Percentiles rank a stretch among this genome's conserved stretches.
Conservation (phyloP, 2,888 invertebrate genomes). For the Aporophyla nigra region DNA sequence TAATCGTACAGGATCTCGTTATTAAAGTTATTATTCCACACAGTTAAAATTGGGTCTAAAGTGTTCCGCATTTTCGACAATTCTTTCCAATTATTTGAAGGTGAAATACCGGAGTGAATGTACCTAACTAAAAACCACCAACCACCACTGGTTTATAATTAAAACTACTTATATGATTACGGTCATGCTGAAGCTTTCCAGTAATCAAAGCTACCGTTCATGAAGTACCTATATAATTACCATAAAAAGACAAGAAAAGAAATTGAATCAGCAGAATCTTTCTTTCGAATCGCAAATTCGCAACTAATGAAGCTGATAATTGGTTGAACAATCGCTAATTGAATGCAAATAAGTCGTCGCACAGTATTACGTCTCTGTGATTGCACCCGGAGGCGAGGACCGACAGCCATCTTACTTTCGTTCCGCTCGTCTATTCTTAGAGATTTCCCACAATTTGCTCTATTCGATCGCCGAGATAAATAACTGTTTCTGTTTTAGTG, state of each 20-base stretch:
- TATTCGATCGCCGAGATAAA: constrained; percentile 76
- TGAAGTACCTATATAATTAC: neutral
- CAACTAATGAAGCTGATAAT: constrained; percentile 43
- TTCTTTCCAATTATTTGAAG: constrained; percentile 43
- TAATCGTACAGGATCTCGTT: constrained; percentile 75
- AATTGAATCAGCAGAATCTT: constrained; percentile 23
- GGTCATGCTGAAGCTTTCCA: neutral
- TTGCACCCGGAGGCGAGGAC: constrained; percentile 68
- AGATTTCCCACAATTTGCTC: constrained; percentile 84
- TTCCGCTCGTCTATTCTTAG: constrained; percentile 83
- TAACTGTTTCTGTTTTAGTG: constrained; percentile 59
- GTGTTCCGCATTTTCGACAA: constrained; percentile 59
- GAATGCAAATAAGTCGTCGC: constrained; percentile 59
- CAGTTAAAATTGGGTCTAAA: constrained; percentile 52
- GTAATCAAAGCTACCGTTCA: neutral
- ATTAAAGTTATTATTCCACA: constrained; percentile 66
- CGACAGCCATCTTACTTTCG: constrained; percentile 80
- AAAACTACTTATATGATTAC: neutral
- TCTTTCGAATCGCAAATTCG: constrained; percentile 32
- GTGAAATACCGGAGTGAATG: constrained; percentile 8
- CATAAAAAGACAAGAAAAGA: constrained; percentile 9
- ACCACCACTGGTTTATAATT: neutral
- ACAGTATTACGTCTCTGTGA: constrained; percentile 60
- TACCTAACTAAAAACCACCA: constrained; percentile 6
- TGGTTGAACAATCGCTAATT: constrained; percentile 55